Evolutionary conservation across 2,797 vertebrate genomes (phyloP).

Genomic region (Serranus cabrilla): DNA sequence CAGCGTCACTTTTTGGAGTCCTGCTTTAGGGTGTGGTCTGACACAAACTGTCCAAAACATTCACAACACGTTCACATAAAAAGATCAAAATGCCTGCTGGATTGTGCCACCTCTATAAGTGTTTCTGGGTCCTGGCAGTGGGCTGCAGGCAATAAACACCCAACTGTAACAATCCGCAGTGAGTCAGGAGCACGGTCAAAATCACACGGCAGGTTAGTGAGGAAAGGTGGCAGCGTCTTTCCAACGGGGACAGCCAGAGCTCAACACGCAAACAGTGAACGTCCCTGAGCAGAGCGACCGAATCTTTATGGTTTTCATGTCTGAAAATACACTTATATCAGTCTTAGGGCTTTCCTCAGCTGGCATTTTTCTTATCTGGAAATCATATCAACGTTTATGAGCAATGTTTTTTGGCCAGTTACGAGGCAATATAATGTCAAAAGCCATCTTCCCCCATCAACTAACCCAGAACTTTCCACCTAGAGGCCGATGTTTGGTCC

Average conservation of each 20-base stretch:
- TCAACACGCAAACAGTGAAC: not conserved
- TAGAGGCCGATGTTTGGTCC: too few species aligned
- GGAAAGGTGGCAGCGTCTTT: not conserved
- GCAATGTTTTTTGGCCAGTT: too few species aligned
- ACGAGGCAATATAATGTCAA: too few species aligned
- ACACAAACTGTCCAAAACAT: constrained; percentile 15
- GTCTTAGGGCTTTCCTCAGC: too few species aligned
- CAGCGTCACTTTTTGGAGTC: not conserved
- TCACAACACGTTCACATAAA: constrained; percentile 8
- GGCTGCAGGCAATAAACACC: constrained; percentile 47
- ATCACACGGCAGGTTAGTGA: not conserved
- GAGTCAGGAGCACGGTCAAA: not conserved
- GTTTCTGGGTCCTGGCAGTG: not conserved
- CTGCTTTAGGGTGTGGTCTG: constrained; percentile 32
- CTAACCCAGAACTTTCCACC: too few species aligned
- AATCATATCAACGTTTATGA: too few species aligned
- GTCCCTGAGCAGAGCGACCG: not conserved
- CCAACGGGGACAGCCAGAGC: not conserved
- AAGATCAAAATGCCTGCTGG: not conserved
- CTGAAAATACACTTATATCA: too few species aligned
- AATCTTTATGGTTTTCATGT: not conserved
- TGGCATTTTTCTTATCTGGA: too few species aligned
- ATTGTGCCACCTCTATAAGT: constrained; percentile 11
- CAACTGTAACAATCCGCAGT: constrained; percentile 16
- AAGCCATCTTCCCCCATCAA: too few species aligned